Conservation (phyloP, 2,113 vertebrate species). For the Engystomops pustulosus region DNA sequence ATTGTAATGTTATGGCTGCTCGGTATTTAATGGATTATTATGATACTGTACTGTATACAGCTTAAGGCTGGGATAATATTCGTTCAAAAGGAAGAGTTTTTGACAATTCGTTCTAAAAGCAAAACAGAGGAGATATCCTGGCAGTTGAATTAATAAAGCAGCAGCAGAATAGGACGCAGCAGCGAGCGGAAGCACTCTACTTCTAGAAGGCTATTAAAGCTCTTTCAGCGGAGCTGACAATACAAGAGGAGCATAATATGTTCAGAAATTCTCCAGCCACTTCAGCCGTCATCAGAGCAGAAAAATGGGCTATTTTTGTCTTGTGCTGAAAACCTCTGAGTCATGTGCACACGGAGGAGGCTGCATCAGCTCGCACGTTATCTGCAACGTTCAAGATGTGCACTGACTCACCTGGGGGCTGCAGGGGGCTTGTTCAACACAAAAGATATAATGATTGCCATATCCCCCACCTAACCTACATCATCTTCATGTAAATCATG, state of each 20-base stretch:
- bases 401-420: constrained; percentile 40
- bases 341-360: constrained; percentile 40
- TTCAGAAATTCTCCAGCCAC: constrained; percentile 26
- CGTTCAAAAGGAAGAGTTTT: neutral
- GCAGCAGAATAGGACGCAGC: neutral
- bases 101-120: neutral
- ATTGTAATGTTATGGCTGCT: no score
- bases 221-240: constrained; percentile 37
- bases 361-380: constrained; percentile 20
- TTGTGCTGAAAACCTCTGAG: constrained; percentile 38
- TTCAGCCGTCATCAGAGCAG: constrained; percentile 50
- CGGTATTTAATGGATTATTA: neutral
- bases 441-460: neutral
- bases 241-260: constrained; percentile 47
- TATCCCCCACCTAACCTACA: neutral
- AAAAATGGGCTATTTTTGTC: constrained; percentile 53
- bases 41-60: neutral
- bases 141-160: constrained; percentile 25
- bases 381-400: constrained; percentile 6
- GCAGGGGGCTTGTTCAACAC: neutral
- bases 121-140: neutral
- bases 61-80: neutral
- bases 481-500: neutral
- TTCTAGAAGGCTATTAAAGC: constrained; percentile 36
- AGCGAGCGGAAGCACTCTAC: constrained; percentile 11